These are phyloP conservation scores for Calephelis nemesis DNA, from an alignment of 1,140 invertebrate genomes.

Conservation along the genomic window DNA sequence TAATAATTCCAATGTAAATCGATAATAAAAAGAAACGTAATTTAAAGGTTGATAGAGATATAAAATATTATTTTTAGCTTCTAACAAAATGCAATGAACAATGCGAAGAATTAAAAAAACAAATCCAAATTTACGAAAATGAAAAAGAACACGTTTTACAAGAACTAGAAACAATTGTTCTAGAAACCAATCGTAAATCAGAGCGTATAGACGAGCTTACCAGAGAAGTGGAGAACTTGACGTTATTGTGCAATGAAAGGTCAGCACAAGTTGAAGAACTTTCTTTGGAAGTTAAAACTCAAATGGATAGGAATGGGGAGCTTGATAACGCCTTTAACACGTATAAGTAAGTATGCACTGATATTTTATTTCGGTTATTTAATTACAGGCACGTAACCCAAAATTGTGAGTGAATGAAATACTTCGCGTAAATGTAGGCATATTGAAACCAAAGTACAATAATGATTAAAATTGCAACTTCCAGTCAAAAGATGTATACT, in stretches of 20 bases:
- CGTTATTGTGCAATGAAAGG: neutral
- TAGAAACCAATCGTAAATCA: constrained; percentile 25
- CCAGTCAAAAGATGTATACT: no score
- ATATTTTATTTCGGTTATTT: no score
- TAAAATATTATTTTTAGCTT: constrained; percentile 22
- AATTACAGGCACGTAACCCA: no score
- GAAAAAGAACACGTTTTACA: constrained; percentile 25
- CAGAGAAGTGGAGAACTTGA: constrained; percentile 11
- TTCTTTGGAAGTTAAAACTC: neutral
- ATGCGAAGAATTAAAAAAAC: constrained; percentile 26
- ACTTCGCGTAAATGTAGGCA: no score
- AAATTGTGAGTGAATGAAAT: no score
- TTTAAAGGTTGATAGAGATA: neutral
- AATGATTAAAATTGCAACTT: no score
- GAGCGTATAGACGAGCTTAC: constrained; percentile 27
- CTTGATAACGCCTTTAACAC: constrained; percentile 31
- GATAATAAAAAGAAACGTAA: no score
- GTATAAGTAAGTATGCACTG: constrained; percentile 27
- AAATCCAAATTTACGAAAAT: constrained; percentile 22
- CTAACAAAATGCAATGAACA: constrained; percentile 28
- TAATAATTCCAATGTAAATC: no score
- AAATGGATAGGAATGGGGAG: constrained; percentile 29
- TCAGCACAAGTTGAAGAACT: neutral
- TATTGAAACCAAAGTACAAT: no score
- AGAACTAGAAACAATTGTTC: constrained; percentile 22